Evolutionary conservation across 2,888 invertebrate species (phyloP).

Genomic region (Linnaemya tessellans): DNA sequence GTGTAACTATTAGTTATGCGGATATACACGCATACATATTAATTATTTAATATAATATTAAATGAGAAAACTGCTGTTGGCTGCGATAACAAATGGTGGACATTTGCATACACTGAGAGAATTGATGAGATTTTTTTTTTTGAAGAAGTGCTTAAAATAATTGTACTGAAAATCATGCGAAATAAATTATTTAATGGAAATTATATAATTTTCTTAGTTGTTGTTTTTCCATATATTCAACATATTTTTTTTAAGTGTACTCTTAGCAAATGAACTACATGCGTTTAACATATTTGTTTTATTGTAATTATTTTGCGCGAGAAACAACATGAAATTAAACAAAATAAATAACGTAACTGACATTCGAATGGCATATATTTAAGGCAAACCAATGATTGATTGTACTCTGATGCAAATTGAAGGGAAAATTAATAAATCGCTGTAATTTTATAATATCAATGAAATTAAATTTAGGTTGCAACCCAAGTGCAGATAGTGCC

Average conservation of each 20-base stretch:
- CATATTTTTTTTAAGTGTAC: neutral
- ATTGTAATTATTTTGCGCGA: conserved; percentile 21
- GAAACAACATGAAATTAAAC: neutral
- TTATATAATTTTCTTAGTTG: neutral
- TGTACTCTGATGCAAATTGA: conserved; percentile 22
- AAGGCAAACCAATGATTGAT: conserved; percentile 37
- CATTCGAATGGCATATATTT: conserved; percentile 20
- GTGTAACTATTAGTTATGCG: neutral
- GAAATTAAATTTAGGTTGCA: neutral
- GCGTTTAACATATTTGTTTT: neutral
- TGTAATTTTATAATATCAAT: neutral
- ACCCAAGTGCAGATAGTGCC: neutral
- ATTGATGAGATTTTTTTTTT: neutral
- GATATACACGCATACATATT: neutral
- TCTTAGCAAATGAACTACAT: neutral
- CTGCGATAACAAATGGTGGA: neutral
- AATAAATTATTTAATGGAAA: no score
- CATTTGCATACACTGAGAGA: conserved; percentile 15
- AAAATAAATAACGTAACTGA: conserved; percentile 1
- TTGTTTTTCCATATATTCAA: no score
- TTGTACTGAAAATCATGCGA: no score
- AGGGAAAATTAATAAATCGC: neutral
- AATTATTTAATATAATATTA: neutral
- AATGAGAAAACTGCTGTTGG: neutral
- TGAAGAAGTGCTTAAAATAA: no score